Evolutionary conservation across 2,888 invertebrate species (phyloP), one percentile per base, ranked within the genome.

Genomic region (Heteromurus nitidus): DNA sequence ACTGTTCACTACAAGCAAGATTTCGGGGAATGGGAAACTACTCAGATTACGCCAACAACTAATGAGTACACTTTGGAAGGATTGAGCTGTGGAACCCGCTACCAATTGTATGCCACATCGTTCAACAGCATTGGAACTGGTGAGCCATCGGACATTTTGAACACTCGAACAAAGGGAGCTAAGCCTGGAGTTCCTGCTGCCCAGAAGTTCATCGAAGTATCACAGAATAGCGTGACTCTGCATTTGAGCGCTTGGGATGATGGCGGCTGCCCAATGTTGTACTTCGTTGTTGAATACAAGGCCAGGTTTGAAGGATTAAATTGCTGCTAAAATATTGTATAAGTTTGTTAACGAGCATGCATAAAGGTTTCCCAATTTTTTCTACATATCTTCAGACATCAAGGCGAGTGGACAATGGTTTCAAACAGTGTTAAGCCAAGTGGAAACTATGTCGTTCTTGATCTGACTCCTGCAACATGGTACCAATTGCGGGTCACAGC

Each of bases 241-340:
- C 96, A 97, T 89, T 92, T 98, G 87, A 95, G 93, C 88, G 94
- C 97, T 84, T 98, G 98, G 98, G 86, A 86, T 81, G 96, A 96
- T 89, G 96, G 97, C 74, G 97, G 97, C 82, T 98, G 98, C 89
- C 95, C 96, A 20, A 97, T 98, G 95, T 92, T 95, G 85, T 96
- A 96, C 89, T 98, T 97, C 89, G 96, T 97, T 84, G 95, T 98
- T 67, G 96, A 97, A 90, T 95, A 97, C 89, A 96, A 96, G 90
- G 95, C 95, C 90, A 95, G 95, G 96, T 96, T 91, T 90, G 69
- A 64, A 18, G 16, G 7, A 11, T 72, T 5, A 11, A n/a, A n/a
- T 5, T 58, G 11, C 58, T 9, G 31, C 24, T 2, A 13, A 50
- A 42, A 31, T 16, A 47, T 55, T 16, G 22, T 42, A 28, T 28